Base-by-base conservation (phyloP, 1,140 invertebrate species). In the Temnothorax longispinosus region DNA sequence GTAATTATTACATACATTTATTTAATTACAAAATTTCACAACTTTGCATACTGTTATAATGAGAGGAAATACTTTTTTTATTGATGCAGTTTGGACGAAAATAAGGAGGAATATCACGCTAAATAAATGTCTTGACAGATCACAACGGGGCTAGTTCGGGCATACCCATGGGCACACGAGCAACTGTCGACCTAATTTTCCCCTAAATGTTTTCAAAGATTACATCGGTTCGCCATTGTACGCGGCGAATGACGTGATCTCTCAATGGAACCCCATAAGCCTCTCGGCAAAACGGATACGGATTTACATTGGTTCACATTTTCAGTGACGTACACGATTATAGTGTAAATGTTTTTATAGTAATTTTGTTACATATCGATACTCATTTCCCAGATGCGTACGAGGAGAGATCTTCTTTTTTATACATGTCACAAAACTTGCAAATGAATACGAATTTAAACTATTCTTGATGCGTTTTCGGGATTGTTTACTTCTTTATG, bases 161-260 rank as follows among this genome's bases (percentile, higher is more conserved):
- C 62, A 65, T 88, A 85, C 69, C 92, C 91, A 90, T 92, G 94
- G 94, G 93, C 93, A 91, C 85, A 82, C 62, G 71, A 85, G 90
- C 94, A 95, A 95, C 94, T 95, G 94, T 94, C 93, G 93, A 92
- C 92, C 94, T 94, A 95, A 95, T 95, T 95, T 94, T 93, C 93
- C 94, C 94, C 94, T 93, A 94, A 94, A 94, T 92, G 93, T 95
- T 95, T 93, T 89, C 92, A 92, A 93, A 95, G 94, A 95, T 95
- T 95, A 95, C 94, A 94, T 95, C 94, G 92, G 91, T 92, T 91
- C 88, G 91, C 93, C 92, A 94, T 95, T 95, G 94, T 94, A 90
- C 89, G 44, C 92, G 85, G 84, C 77, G 85, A 64, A 81, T 62
- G 71, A 87, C 75, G 77, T 85, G 84, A 75, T 87, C 88, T 75